Evolutionary conservation across 2,888 invertebrate genomes (phyloP).

Genomic region (Siphonodentalium dalli): DNA sequence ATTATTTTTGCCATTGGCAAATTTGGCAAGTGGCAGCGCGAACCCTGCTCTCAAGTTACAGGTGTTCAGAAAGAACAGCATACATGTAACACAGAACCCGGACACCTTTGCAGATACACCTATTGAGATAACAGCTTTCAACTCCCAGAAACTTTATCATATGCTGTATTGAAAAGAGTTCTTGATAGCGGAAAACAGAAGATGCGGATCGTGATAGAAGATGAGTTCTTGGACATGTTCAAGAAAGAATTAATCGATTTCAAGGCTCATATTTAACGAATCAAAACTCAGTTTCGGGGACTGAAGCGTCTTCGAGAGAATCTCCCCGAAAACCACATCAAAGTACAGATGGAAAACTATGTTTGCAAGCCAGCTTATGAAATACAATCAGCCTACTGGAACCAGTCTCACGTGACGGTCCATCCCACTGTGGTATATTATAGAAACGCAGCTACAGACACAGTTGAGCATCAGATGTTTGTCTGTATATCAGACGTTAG

Average conservation of each 20-base stretch:
- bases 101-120: constrained; percentile 5
- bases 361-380: constrained; percentile 22
- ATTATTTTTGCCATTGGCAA: no score
- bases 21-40: no score
- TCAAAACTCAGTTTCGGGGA: constrained; percentile 27
- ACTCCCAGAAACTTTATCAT: constrained; percentile 2
- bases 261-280: constrained; percentile 19
- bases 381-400: constrained; percentile 27
- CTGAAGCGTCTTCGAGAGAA: constrained; percentile 20
- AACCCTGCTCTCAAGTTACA: no score
- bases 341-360: constrained; percentile 33
- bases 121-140: not conserved
- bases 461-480: constrained; percentile 8
- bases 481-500: constrained; percentile 16
- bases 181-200: constrained; percentile 11
- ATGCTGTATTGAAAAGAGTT: constrained; percentile 19
- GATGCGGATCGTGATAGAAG: constrained; percentile 14
- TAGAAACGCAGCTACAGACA: not conserved
- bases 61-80: constrained; percentile 5
- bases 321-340: constrained; percentile 16
- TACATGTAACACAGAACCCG: constrained; percentile 16
- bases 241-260: constrained; percentile 25
- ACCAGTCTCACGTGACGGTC: constrained; percentile 25
- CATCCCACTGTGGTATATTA: constrained; percentile 32
- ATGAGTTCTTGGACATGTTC: constrained; percentile 9